Conservation (phyloP, 2,113 vertebrate species). For the Gallinago paraguaiae region DNA sequence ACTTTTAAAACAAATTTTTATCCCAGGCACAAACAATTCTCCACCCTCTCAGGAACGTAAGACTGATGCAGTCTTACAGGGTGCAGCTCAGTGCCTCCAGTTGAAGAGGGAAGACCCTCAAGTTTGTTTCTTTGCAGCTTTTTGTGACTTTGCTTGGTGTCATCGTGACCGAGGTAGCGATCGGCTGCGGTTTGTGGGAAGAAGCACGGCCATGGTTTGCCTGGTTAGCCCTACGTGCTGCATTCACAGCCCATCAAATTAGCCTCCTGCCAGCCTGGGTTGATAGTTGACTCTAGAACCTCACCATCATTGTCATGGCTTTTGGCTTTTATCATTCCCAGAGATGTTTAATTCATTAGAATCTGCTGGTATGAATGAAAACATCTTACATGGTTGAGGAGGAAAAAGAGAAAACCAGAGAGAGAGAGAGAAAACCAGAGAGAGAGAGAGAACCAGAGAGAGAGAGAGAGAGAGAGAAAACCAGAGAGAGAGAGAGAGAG, state of each 20-base stretch:
- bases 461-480: too few relatives aligned
- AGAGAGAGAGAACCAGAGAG: too few relatives aligned
- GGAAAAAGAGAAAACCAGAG: too few relatives aligned
- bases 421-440: too few relatives aligned
- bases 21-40: not conserved
- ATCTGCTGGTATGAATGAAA: slow-evolving; percentile 18
- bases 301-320: not conserved
- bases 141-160: not conserved
- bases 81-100: not conserved
- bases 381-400: not conserved
- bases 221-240: too few relatives aligned
- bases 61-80: not conserved
- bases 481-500: too few relatives aligned
- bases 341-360: not conserved
- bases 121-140: not conserved
- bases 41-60: not conserved
- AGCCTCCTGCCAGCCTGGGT: not conserved
- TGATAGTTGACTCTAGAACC: not conserved
- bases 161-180: not conserved
- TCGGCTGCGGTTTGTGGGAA: not conserved
- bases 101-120: not conserved
- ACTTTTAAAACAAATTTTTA: not conserved
- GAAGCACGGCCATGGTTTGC: accelerated
- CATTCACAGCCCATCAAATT: not conserved
- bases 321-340: not conserved